phyloP scores from a whole-genome alignment of 1,140 invertebrate species.

The Arion vulgaris region DNA sequence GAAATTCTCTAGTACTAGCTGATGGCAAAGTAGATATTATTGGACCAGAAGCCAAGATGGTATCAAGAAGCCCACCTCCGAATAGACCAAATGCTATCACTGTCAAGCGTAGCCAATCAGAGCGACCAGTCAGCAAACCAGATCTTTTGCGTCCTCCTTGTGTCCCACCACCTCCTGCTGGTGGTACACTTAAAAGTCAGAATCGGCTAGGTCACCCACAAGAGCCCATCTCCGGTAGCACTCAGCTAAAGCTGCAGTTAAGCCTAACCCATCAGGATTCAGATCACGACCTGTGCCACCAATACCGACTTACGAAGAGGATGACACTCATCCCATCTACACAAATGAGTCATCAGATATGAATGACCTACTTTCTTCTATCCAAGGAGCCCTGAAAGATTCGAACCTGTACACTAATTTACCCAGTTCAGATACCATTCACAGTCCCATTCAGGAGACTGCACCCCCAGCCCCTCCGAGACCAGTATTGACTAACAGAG shows the following conservation, averaged over 20 bases:
- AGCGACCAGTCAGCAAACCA: conserved; percentile 11
- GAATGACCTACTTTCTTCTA: conserved; percentile 25
- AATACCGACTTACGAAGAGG: conserved; percentile 22
- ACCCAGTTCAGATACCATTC: background rate
- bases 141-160: background rate
- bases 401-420: conserved; percentile 19
- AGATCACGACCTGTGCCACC: conserved; percentile 9
- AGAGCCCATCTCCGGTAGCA: background rate
- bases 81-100: conserved; percentile 5
- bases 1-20: conserved; percentile 48
- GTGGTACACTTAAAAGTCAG: conserved; percentile 11
- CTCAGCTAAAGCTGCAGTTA: background rate
- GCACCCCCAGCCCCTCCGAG: conserved; percentile 20
- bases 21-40: conserved; percentile 42
- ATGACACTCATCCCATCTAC: conserved; percentile 34
- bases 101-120: conserved; percentile 41
- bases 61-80: background rate
- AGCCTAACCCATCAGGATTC: conserved; percentile 19
- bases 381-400: conserved; percentile 18
- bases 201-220: conserved; percentile 21
- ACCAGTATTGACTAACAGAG: background rate
- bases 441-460: conserved; percentile 28
- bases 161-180: background rate
- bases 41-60: conserved; percentile 24
- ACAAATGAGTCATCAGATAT: conserved; percentile 29